Conservation (phyloP, 92 coral and sea anemone genomes). For the Chrysogorgia sp. region DNA sequence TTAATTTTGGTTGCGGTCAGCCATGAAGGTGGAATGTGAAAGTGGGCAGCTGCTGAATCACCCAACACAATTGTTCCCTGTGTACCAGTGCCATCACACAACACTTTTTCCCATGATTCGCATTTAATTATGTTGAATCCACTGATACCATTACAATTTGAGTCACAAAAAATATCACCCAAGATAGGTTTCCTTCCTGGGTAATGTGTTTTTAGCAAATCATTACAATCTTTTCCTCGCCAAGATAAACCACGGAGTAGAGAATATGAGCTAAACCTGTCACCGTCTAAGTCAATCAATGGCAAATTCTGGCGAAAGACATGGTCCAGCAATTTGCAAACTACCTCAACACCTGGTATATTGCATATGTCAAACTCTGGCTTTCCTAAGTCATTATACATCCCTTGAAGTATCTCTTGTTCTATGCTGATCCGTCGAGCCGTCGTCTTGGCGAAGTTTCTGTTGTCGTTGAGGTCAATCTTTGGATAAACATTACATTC, state of each 20-base stretch:
- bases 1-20: conserved; percentile 73
- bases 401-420: neutral
- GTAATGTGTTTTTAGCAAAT: conserved; percentile 49
- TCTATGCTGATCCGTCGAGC: neutral
- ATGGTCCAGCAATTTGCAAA: conserved; percentile 63
- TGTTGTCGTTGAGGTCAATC: conserved; percentile 19
- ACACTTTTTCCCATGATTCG: too few relatives aligned
- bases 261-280: conserved; percentile 64
- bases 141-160: too few relatives aligned
- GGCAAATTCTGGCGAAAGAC: conserved; percentile 76
- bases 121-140: conserved; percentile 21
- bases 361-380: conserved; percentile 75
- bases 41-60: conserved; percentile 96
- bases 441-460: neutral
- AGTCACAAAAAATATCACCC: conserved; percentile 67
- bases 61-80: conserved; percentile 89
- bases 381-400: conserved; percentile 1
- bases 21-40: conserved; percentile 95
- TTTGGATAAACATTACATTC: conserved; percentile 84
- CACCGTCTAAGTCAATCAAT: conserved; percentile 75
- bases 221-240: conserved; percentile 92
- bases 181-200: conserved; percentile 81
- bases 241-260: conserved; percentile 83
- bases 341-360: conserved; percentile 65
- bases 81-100: conserved; percentile 81